Base-by-base conservation (phyloP, 2,888 invertebrate species). In the Tinea trinotella region DNA sequence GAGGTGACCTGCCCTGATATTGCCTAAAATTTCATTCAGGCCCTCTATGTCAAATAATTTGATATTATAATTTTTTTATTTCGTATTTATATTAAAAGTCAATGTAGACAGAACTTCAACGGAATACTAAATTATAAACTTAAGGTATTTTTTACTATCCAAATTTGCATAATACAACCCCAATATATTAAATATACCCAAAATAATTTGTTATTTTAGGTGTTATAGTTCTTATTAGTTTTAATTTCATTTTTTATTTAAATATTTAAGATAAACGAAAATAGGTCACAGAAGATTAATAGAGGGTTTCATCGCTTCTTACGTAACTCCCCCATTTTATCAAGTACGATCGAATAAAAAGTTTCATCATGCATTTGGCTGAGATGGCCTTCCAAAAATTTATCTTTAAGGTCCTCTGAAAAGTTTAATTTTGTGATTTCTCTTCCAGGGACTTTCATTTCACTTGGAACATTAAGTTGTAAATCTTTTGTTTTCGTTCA, bases 341-440 rank as follows among this genome's bases (percentile, higher is more conserved):
- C 9, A 15, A 24, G 52, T 36, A 18, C 53, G 53, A 53, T 53
- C 40, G 53, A 22, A 24, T 13, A 15, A 63, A 71, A 72, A 69
- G 65, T 72, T 68, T 70, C 66, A 67, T 70, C 70, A 67, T 62
- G 65, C 60, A 68, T 62, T 59, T 57, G 58, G 58, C 59, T 59
- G 59, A 60, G 48, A 56, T 53, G 56, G 20, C 49, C 19, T 30
- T 12, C 19, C 36, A n/a, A 36, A 53, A 36, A 22, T 15, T 13
- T 20, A 20, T 17, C 36, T 35, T 20, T 35, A 18, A n/a, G 7
- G 15, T 30, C 12, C 35, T n/a, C 13, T 4, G 30, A 13, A 35
- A 24, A 52, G 34, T 52, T 52, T 12, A 52, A 52, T 52, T 52
- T 52, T 17, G 15, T 52, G n/a, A 52, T 52, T 52, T 34, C 18